Evolutionary conservation across 2,113 vertebrate genomes (phyloP), one percentile per base, ranked within the genome.

Genomic region (Psephotus haematonotus): DNA sequence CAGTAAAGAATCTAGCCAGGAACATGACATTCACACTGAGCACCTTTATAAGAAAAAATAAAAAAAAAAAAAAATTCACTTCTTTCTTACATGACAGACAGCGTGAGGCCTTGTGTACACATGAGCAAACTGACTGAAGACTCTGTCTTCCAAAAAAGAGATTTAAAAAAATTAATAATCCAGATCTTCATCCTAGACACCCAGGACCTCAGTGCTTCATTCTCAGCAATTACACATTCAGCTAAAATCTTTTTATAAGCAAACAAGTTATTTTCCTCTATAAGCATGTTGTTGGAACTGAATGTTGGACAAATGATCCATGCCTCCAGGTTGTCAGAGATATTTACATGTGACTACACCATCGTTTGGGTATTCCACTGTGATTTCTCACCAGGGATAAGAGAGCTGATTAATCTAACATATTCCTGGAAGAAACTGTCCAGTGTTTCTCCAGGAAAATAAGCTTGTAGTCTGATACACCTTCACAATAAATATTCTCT

Each of bases 261-360:
- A 49, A 95, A 92, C 74, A 91, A 93, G 57, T 69, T 87, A 76
- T 94, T 95, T 94, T 76, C 69, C 57, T 83, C 49, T 41, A 37
- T 0, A 2, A 91, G 44, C 41, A 24, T 53, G 69, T 64, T 87
- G 77, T 69, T 96, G 81, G 92, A 96, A 90, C 52, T 17, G 0
- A 95, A 39, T 31, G 1, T 72, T 15, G 75, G 95, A 64, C 76
- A 95, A 93, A 80, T 68, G 92, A 94, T 88, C 90, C n/a, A 0
- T 95, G 79, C 87, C 79, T 93, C 68, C 79, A 83, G 93, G 93
- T 95, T 88, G 92, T 88, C 94, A 78, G 88, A 91, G 75, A 95
- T 94, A 83, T 92, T 96, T 96, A 77, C 90, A 86, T 83, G 82
- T 80, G 79, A 77, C 94, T 91, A 68, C 78, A 33, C 57, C 76